Conservation (phyloP, 2,888 invertebrate genomes). For the Ganaspis brasiliensis region DNA sequence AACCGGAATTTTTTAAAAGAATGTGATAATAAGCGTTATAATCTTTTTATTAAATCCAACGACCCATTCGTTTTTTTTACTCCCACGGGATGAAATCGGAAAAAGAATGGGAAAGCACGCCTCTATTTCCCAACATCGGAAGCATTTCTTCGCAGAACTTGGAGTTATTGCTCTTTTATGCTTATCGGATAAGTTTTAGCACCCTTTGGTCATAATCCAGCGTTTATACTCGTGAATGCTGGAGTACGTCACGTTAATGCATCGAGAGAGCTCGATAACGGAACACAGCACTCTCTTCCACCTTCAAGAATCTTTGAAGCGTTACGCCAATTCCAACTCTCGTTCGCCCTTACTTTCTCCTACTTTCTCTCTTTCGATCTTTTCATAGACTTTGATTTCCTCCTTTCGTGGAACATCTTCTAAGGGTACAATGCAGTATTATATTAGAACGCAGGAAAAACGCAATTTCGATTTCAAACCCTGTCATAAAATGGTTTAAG, state of each 20-base stretch:
- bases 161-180: conserved; percentile 34
- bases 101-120: conserved; percentile 21
- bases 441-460: background rate
- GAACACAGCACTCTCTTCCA: conserved; percentile 53
- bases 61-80: background rate
- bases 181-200: conserved; percentile 36
- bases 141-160: conserved; percentile 7
- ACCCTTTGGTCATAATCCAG: conserved; percentile 22
- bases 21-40: conserved; percentile 5
- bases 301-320: conserved; percentile 54
- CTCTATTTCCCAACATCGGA: conserved; percentile 13
- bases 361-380: background rate
- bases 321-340: conserved; percentile 52
- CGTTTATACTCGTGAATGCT: conserved; percentile 44
- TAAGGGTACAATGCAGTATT: background rate
- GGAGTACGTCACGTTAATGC: conserved; percentile 52
- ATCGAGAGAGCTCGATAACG: conserved; percentile 58
- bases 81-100: background rate
- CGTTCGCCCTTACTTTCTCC: conserved; percentile 48
- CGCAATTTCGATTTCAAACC: background rate
- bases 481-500: background rate
- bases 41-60: conserved; percentile 13
- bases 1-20: background rate
- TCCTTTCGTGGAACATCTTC: background rate
- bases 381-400: background rate